Conservation (phyloP, 2,888 invertebrate species). For the Dryobota labecula region DNA sequence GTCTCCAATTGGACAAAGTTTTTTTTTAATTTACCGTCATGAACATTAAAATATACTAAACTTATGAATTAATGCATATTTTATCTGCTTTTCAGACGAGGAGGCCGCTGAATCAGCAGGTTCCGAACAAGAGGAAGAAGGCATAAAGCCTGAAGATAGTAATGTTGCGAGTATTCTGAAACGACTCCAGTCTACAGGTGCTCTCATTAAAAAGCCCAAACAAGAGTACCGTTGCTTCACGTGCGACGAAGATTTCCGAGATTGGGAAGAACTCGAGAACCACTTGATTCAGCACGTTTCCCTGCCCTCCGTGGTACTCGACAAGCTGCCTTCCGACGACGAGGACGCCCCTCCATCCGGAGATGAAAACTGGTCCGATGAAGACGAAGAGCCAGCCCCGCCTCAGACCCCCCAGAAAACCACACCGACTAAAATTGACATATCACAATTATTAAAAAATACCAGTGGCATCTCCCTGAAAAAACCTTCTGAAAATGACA, state of each 20-base stretch:
- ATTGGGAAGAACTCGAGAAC: conserved; percentile 85
- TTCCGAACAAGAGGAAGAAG: conserved; percentile 69
- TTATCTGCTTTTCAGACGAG: conserved; percentile 68
- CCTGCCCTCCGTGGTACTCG: conserved; percentile 87
- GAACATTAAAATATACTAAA: neutral
- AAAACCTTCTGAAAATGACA: conserved; percentile 74
- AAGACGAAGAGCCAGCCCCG: conserved; percentile 81
- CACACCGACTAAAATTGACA: conserved; percentile 85
- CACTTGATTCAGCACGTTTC: conserved; percentile 91
- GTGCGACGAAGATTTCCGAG: conserved; percentile 87
- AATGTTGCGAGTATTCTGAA: conserved; percentile 82
- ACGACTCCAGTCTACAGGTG: conserved; percentile 77
- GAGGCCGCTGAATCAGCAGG: conserved; percentile 75
- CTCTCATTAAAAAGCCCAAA: conserved; percentile 79
- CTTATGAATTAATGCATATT: conserved; percentile 2
- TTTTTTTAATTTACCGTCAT: neutral
- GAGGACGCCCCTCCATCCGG: conserved; percentile 83
- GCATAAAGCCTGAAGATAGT: conserved; percentile 64
- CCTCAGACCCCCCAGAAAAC: conserved; percentile 64
- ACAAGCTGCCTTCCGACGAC: conserved; percentile 89
- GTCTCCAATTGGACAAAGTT: neutral
- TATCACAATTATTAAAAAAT: conserved; percentile 83
- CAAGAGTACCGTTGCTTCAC: conserved; percentile 87
- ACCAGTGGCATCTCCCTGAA: conserved; percentile 83
- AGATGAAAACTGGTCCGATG: conserved; percentile 87